Evolutionary conservation across 2,113 vertebrate genomes (phyloP).

Genomic region (Ptychochromis oligacanthus): DNA sequence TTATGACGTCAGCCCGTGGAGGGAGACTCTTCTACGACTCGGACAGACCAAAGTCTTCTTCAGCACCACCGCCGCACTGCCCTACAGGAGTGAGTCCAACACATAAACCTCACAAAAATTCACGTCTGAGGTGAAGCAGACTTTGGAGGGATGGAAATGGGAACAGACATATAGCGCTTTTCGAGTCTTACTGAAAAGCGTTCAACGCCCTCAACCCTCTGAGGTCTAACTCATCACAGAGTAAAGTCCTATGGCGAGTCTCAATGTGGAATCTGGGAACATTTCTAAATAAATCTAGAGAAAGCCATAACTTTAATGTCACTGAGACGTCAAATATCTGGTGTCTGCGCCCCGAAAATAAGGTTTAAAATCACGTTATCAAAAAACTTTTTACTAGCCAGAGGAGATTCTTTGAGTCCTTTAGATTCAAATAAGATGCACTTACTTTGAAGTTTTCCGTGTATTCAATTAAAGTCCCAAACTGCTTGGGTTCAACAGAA

Average conservation of each 20-base stretch:
- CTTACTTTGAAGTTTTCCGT: too few species aligned
- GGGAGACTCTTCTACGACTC: conserved; percentile 74
- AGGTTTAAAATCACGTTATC: rapidly evolving
- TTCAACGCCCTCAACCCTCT: rapidly evolving
- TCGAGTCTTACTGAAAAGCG: background rate
- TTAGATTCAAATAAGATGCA: background rate
- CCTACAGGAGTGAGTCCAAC: conserved; percentile 88
- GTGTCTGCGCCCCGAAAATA: too few species aligned
- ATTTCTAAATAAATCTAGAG: background rate
- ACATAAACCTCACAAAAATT: rapidly evolving
- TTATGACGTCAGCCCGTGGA: conserved; percentile 87
- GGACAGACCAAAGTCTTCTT: conserved; percentile 86
- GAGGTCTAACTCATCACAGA: background rate
- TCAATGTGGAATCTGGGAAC: background rate
- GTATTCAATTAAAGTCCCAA: too few species aligned
- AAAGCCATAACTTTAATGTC: background rate
- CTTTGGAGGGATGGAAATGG: rapidly evolving
- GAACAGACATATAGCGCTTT: rapidly evolving
- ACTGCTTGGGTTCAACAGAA: background rate
- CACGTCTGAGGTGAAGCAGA: background rate
- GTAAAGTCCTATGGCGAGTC: rapidly evolving
- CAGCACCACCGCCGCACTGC: conserved; percentile 84
- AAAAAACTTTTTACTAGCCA: background rate
- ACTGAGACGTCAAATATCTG: too few species aligned
- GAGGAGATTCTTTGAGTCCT: rapidly evolving